A percentile compares a stretch with the other conserved stretches of the same genome.
Evolutionary conservation across 2,888 invertebrate genomes (phyloP).

Genomic region (Alitta virens): DNA sequence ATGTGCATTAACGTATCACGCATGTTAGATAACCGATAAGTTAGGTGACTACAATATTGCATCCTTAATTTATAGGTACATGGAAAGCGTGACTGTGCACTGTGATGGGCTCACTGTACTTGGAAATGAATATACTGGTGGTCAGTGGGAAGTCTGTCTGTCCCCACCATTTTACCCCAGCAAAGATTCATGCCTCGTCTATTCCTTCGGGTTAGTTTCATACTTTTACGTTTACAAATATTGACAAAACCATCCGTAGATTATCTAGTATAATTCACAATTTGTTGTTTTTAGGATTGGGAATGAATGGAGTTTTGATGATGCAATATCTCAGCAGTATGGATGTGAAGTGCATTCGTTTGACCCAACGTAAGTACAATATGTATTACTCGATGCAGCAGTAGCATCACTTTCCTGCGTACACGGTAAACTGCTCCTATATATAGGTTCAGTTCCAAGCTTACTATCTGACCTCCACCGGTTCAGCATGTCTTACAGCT

Average conservation of each 20-base stretch:
- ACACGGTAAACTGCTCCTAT: too few species aligned
- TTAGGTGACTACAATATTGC: too few species aligned
- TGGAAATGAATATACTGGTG: slow-evolving; percentile 33
- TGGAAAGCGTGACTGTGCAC: too few species aligned
- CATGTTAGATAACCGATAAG: too few species aligned
- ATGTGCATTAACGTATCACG: too few species aligned
- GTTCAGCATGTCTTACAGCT: too few species aligned
- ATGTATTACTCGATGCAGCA: too few species aligned
- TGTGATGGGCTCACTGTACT: too few species aligned
- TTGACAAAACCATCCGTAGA: slow-evolving; percentile 36
- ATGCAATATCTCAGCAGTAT: slow-evolving; percentile 27
- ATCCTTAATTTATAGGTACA: too few species aligned
- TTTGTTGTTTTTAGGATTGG: slow-evolving; percentile 22
- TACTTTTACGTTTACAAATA: slow-evolving; percentile 23
- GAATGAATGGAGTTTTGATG: slow-evolving; percentile 30
- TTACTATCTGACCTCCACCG: too few species aligned
- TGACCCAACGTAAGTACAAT: slow-evolving; percentile 36
- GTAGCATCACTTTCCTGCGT: too few species aligned
- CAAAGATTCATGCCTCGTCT: slow-evolving; percentile 39
- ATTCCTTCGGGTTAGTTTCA: slow-evolving; percentile 42
- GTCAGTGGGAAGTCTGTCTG: slow-evolving; percentile 51
- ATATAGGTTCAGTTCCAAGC: too few species aligned
- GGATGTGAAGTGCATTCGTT: slow-evolving; percentile 44
- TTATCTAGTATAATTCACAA: background rate
- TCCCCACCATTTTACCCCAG: slow-evolving; percentile 40